Base-by-base conservation (phyloP, 2,888 invertebrate genomes). In the Chaitophorus viminalis region DNA sequence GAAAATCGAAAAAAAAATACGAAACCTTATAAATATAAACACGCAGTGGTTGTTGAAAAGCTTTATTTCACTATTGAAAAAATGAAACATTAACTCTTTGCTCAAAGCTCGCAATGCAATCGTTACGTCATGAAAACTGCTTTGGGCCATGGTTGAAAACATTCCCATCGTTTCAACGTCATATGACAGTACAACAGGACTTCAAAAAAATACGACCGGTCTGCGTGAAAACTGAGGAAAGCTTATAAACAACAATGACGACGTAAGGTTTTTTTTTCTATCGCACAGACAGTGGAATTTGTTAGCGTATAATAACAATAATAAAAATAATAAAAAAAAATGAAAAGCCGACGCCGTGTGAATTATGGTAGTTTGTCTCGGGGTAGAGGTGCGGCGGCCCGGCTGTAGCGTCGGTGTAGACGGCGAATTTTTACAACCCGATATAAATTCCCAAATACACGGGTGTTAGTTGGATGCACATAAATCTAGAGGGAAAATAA, bases 401-500 rank as follows among this genome's bases (percentile, higher is more conserved):
- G n/a, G n/a, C n/a, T 21, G 52, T 1, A n/a, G 36, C 65, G 11
- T 25, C 29, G 60, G 60, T 11, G 25, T 1, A 18, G 78, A 33
- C 33, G 54, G 75, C 33, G 36, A 70, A 78, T 86, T 86, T 86
- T 70, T 86, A 86, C 72, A 78, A 54, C 72, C 54, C 72, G 78
- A 86, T 86, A 86, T 78, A 78, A 86, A 72, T 78, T 78, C 36
- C 36, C 54, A 39, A 72, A 85, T 85, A 77, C 21, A 65, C 3
- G 60, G 72, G 75, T 60, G 83, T 75, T 60, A 11, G 60, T 75
- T 52, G 82, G 21, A 36, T 78, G 33, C 33, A 36, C 83, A 83
- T 86, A 86, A 86, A 86, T 86, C 86, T 36, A 78, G 54, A 36
- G 29, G 33, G 70, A 86, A 86, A 78, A 86, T 78, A 86, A 78